Base-by-base conservation (phyloP, 2,797 vertebrate species). In the Girardinus metallicus region DNA sequence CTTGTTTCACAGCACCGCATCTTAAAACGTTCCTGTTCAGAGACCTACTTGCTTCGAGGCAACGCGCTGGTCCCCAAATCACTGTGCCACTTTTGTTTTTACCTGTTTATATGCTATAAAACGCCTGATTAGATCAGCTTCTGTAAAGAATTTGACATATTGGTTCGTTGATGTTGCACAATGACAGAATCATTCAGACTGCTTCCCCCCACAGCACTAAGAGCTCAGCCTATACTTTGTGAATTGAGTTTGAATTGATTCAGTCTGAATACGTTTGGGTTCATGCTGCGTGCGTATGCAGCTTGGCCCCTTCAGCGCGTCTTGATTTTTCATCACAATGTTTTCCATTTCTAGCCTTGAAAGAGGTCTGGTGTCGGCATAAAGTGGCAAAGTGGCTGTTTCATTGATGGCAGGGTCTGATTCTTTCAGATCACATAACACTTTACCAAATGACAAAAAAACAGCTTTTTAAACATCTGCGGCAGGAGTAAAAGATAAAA, bases 111-210 rank as follows among this genome's bases (percentile, higher is more conserved):
- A 29, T 29, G n/a, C 31, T 71, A 71, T 46, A 85, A 78, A 74
- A 44, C 57, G 44, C 36, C n/a, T 85, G 82, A 87, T 87, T 83
- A 46, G 77, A 73, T 87, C 53, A 60, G n/a, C 68, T 8, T 78
- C 29, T 15, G 34, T 49, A 26, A 78, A 73, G 29, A 77, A 29
- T 43, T 74, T 15, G 34, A 74, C 1, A 13, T 75, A 82, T 82
- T 77, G 81, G 86, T 88, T 82, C 82, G 64, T 57, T 73, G 71
- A 83, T 21, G 3, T 23, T 16, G 34, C 57, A 79, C 80, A 83
- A 75, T 79, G 85, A 80, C 73, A 77, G 23, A 57, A 78, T 75
- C 80, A 73, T 57, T 81, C 18, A 21, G 80, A 55, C 21, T 60
- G 62, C 78, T 85, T 74, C 21, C 49, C 80, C 78, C 34, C 44